phyloP scores from a whole-genome alignment of 1,140 invertebrate species.

The Aleiodes sp. region DNA sequence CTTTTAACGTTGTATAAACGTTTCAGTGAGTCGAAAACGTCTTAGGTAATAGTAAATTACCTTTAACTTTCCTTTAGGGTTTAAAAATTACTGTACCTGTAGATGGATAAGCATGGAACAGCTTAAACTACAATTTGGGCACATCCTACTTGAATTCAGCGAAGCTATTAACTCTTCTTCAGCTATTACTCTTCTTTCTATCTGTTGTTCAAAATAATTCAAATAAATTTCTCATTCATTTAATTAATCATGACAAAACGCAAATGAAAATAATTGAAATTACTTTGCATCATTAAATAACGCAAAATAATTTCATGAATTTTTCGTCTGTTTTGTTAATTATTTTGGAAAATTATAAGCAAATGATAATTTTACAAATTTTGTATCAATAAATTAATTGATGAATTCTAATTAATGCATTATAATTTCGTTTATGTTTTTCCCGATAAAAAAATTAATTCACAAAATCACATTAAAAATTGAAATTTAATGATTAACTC shows the following conservation, averaged over 20 bases:
- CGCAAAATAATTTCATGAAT: not conserved
- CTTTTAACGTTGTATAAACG: not conserved
- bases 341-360: no score
- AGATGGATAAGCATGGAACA: slow-evolving; percentile 22
- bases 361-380: no score
- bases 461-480: no score
- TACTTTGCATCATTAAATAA: not conserved
- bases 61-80: slow-evolving; percentile 58
- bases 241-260: not conserved
- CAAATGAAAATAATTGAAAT: not conserved
- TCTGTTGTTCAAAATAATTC: not conserved
- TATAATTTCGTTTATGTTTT: no score
- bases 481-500: no score
- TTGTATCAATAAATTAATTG: no score
- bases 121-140: slow-evolving; percentile 32
- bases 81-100: slow-evolving; percentile 63
- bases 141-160: not conserved
- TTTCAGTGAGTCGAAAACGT: slow-evolving; percentile 42
- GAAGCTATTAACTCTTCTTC: not conserved
- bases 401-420: no score
- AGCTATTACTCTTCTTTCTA: slow-evolving; percentile 1
- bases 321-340: no score
- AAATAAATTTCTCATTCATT: not conserved
- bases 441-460: no score
- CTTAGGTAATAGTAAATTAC: slow-evolving; percentile 60